Percentiles rank a stretch among this genome's conserved stretches.
Conservation (phyloP, 2,888 invertebrate genomes). For the Lasioglossum pauxillum region DNA sequence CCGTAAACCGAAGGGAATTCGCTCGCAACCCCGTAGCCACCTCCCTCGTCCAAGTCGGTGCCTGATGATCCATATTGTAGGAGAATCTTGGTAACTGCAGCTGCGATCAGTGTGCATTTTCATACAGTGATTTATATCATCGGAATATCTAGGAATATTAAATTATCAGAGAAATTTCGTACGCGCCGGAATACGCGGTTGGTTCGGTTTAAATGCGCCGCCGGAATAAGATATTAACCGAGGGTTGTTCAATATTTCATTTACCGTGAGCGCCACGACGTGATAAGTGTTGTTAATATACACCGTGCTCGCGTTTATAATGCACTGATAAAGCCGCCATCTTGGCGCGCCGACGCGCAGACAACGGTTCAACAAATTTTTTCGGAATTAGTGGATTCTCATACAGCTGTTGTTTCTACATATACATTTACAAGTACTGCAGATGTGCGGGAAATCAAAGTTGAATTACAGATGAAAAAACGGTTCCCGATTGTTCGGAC, state of each 20-base stretch:
- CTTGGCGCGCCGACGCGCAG: neutral
- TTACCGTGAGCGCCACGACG: conserved; percentile 30
- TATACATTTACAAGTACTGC: no score
- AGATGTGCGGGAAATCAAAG: neutral
- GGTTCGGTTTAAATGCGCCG: conserved; percentile 7
- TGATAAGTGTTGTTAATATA: conserved; percentile 57
- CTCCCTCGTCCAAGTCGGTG: neutral
- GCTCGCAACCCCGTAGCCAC: neutral
- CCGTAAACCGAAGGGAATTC: neutral
- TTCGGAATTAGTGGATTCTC: no score
- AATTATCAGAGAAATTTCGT: conserved; percentile 45
- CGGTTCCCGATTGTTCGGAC: neutral
- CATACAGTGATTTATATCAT: conserved; percentile 38
- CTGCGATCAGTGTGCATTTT: conserved; percentile 22
- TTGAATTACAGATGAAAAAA: neutral
- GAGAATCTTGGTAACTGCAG: conserved; percentile 22
- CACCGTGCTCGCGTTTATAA: conserved; percentile 36
- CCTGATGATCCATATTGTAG: conserved; percentile 22
- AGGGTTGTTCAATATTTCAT: conserved; percentile 46
- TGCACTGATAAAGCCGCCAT: conserved; percentile 37
- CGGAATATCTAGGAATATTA: conserved; percentile 39
- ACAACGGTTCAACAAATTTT: no score
- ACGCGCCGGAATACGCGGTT: neutral
- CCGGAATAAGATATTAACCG: conserved; percentile 40
- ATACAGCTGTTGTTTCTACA: no score